These are phyloP conservation scores for Drosophila fuyamai DNA, from an alignment of 1,140 invertebrate genomes.

Conservation along the genomic window DNA sequence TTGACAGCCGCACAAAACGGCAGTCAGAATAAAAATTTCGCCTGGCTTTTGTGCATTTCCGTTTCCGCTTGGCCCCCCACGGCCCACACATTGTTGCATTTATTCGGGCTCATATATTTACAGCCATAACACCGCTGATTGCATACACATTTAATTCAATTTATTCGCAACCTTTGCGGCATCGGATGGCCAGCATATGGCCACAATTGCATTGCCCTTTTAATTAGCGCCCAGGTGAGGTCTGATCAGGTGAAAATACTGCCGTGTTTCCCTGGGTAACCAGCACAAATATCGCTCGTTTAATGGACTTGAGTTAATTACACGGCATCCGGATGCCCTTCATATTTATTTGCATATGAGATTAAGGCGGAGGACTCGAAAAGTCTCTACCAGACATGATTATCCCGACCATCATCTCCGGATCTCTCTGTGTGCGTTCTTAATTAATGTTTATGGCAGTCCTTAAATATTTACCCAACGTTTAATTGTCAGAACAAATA, in stretches of 20 bases:
- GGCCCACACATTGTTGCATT: slow-evolving; percentile 46
- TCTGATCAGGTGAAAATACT: slow-evolving; percentile 24
- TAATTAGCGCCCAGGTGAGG: slow-evolving; percentile 41
- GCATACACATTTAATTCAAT: slow-evolving; percentile 75
- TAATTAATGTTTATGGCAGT: slow-evolving; percentile 62
- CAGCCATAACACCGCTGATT: slow-evolving; percentile 47
- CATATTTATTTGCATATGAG: slow-evolving; percentile 34
- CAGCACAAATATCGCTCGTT: slow-evolving; percentile 13
- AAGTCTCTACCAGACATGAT: slow-evolving; percentile 33
- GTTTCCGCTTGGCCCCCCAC: slow-evolving; percentile 54
- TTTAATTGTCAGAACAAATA: slow-evolving; percentile 67
- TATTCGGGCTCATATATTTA: slow-evolving; percentile 27
- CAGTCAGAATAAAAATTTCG: slow-evolving; percentile 51
- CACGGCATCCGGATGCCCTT: slow-evolving; percentile 12
- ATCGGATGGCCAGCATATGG: slow-evolving; percentile 19
- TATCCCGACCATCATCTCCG: slow-evolving; percentile 22
- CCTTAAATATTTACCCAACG: slow-evolving; percentile 56
- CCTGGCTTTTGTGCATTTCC: slow-evolving; percentile 57
- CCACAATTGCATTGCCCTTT: slow-evolving; percentile 56
- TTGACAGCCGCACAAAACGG: slow-evolving; percentile 17
- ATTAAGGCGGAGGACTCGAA: slow-evolving; percentile 19
- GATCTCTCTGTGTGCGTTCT: slow-evolving; percentile 27
- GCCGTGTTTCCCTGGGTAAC: background rate
- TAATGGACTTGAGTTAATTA: slow-evolving; percentile 58
- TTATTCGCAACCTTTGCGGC: slow-evolving; percentile 42